A percentile compares a stretch with the other conserved stretches of the same genome.
Conservation (phyloP, 2,797 vertebrate genomes). For the Chelon labrosus region DNA sequence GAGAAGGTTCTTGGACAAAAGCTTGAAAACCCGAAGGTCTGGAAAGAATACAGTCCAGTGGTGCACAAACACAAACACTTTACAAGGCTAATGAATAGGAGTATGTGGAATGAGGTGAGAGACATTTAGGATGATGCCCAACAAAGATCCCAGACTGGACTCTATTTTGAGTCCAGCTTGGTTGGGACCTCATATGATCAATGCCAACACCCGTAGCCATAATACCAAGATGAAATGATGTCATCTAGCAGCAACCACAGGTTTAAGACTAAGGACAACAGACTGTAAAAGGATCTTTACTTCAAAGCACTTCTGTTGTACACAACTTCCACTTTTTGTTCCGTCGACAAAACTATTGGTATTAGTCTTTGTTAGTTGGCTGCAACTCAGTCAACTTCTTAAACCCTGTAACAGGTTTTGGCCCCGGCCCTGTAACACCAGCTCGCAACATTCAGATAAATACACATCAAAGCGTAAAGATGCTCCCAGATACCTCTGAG, state of each 20-base stretch:
- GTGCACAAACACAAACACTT: neutral
- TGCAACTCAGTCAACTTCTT: slow-evolving; percentile 30
- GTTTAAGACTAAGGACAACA: neutral
- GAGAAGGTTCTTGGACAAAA: neutral
- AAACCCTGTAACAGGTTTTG: neutral
- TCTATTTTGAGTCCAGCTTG: too few species aligned
- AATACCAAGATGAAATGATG: too few species aligned
- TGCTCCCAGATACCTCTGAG: slow-evolving; percentile 43
- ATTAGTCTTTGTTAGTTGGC: neutral
- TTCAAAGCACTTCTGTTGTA: too few species aligned
- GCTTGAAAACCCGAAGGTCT: neutral
- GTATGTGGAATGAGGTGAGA: neutral
- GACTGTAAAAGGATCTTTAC: neutral
- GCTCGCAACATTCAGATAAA: slow-evolving; percentile 72
- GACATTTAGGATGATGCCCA: neutral
- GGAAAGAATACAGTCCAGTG: neutral
- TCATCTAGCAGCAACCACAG: neutral
- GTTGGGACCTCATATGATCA: neutral
- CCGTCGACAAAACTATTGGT: slow-evolving; percentile 16
- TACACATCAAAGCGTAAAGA: slow-evolving; percentile 77
- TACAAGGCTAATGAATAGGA: neutral
- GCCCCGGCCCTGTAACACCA: slow-evolving; percentile 27
- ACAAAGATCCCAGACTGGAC: neutral
- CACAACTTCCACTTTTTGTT: neutral
- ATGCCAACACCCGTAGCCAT: neutral